Evolutionary conservation across 2,797 vertebrate species (phyloP).

Genomic region (Rhabdophis nuchalis): DNA sequence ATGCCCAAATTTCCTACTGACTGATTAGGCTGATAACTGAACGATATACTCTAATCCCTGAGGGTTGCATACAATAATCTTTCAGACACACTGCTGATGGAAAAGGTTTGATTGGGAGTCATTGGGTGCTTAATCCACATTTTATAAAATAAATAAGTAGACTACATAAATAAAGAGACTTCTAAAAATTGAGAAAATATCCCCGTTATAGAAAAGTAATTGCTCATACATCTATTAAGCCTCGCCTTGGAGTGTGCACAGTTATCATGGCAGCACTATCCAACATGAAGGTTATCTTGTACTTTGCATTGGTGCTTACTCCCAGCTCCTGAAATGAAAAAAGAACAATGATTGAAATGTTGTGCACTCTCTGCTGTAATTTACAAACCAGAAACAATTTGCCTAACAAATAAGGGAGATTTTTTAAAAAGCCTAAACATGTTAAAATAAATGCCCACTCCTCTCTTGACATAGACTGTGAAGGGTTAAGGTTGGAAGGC

Average conservation of each 20-base stretch:
- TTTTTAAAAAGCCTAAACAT: background rate
- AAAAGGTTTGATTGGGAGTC: background rate
- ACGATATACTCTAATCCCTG: background rate
- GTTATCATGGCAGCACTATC: slow-evolving; percentile 99
- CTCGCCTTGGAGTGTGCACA: slow-evolving; percentile 94
- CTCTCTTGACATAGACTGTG: slow-evolving; percentile 3
- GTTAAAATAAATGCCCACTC: background rate
- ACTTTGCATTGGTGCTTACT: slow-evolving; percentile 93
- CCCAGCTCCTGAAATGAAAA: slow-evolving; percentile 84
- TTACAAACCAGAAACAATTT: background rate
- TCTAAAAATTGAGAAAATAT: slow-evolving; percentile 1
- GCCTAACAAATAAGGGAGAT: slow-evolving; percentile 9
- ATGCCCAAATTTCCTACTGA: too few relatives aligned
- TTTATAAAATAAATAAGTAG: background rate
- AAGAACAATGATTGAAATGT: slow-evolving; percentile 44
- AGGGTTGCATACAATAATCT: background rate
- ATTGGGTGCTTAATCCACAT: background rate
- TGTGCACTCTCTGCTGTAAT: slow-evolving; percentile 27
- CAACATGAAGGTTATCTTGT: slow-evolving; percentile 98
- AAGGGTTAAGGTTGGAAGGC: background rate
- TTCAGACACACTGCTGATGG: background rate
- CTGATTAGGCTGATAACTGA: too few relatives aligned
- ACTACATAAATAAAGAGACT: background rate
- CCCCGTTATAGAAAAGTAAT: background rate
- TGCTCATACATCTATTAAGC: slow-evolving; percentile 88